A percentile compares a stretch with the other conserved stretches of the same genome.
Evolutionary conservation across 1,140 invertebrate genomes (phyloP).

Genomic region (Scaptomyza graminum): DNA sequence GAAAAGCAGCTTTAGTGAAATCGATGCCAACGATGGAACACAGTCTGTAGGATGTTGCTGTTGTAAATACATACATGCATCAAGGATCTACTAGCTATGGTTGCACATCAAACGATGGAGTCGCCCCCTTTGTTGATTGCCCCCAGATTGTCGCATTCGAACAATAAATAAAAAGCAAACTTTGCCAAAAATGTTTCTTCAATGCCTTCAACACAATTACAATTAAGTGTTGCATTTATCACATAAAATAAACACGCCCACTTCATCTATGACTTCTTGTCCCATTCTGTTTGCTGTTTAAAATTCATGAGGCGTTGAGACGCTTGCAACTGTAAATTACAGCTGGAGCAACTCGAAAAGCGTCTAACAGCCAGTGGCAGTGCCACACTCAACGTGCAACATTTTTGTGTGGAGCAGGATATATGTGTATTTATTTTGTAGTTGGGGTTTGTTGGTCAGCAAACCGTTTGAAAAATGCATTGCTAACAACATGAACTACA

Average conservation of each 20-base stretch:
- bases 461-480: conserved; percentile 42
- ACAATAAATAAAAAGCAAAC: conserved; percentile 4
- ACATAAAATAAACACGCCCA: conserved; percentile 61
- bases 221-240: conserved; percentile 77
- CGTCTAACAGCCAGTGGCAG: conserved; percentile 16
- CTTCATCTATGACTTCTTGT: not conserved
- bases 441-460: conserved; percentile 20
- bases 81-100: not conserved
- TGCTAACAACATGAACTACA: conserved; percentile 1
- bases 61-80: conserved; percentile 19
- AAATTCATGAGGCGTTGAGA: conserved; percentile 77
- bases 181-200: not conserved
- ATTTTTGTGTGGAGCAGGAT: conserved; percentile 22
- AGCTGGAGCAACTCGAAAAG: conserved; percentile 71
- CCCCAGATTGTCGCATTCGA: conserved; percentile 18
- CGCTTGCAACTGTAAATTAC: conserved; percentile 75
- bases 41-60: conserved; percentile 15
- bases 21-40: conserved; percentile 25
- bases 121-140: conserved; percentile 1
- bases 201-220: conserved; percentile 25
- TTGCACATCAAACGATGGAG: conserved; percentile 17
- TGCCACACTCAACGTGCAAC: conserved; percentile 9
- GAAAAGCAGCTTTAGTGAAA: conserved; percentile 1
- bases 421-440: conserved; percentile 5
- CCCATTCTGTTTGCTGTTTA: conserved; percentile 53